phyloP scores from a whole-genome alignment of 2,888 invertebrate species.

The Rotaria magnacalcarata region DNA sequence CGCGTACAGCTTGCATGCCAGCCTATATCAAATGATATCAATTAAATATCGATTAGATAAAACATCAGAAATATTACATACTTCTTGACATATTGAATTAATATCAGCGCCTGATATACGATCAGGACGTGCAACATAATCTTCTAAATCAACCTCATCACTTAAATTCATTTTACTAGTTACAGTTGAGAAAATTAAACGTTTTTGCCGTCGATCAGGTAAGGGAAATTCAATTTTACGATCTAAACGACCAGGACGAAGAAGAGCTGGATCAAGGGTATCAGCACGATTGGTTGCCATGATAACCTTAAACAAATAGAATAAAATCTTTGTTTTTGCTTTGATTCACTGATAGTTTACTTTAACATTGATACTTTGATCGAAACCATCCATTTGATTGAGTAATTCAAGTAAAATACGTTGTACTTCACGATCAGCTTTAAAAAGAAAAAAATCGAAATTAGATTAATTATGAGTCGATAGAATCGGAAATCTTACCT shows the following conservation, averaged over 20 bases:
- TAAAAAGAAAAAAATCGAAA: slow-evolving; percentile 35
- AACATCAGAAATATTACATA: slow-evolving; percentile 50
- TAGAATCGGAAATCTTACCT: slow-evolving; percentile 51
- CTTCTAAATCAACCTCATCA: slow-evolving; percentile 96
- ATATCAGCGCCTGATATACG: slow-evolving; percentile 98
- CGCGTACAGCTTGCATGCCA: slow-evolving; percentile 98
- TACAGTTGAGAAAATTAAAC: slow-evolving; percentile 93
- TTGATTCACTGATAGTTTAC: slow-evolving; percentile 59
- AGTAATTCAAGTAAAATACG: slow-evolving; percentile 89
- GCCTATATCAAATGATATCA: slow-evolving; percentile 64
- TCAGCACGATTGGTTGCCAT: slow-evolving; percentile 97
- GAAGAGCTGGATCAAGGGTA: slow-evolving; percentile 91
- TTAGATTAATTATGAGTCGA: not conserved
- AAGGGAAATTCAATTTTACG: slow-evolving; percentile 97
- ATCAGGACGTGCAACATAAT: slow-evolving; percentile 95
- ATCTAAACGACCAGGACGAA: slow-evolving; percentile 90
- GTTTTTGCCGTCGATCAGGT: slow-evolving; percentile 82
- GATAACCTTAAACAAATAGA: slow-evolving; percentile 65
- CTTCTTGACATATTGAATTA: slow-evolving; percentile 97
- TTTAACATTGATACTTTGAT: slow-evolving; percentile 99
- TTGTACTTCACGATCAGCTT: slow-evolving; percentile 92
- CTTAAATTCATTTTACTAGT: slow-evolving; percentile 91
- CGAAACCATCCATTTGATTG: slow-evolving; percentile 99
- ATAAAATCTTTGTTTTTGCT: not conserved
- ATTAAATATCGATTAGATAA: not conserved